Evolutionary conservation across 1,140 invertebrate genomes (phyloP), one percentile per base, ranked within the genome.

Genomic region (Ditylenchus dipsaci): DNA sequence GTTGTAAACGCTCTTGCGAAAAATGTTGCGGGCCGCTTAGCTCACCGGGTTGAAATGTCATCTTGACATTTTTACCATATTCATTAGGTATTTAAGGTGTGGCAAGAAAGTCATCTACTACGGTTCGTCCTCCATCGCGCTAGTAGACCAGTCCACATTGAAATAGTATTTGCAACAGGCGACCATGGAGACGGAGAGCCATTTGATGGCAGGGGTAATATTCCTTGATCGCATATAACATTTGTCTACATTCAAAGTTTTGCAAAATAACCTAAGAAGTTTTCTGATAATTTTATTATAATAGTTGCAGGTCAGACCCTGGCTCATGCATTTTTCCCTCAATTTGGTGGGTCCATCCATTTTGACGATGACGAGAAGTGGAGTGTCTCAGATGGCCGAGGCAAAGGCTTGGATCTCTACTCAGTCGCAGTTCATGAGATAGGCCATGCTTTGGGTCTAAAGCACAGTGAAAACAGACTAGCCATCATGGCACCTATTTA

Each of bases 401-500:
- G 49, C 15, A 17, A 53, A 53, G 49, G 49, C n/a, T 26, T 53
- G 15, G 49, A 53, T 53, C 23, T 53, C 1, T 53, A 21, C n/a
- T 7, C 49, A 53, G 49, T 53, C 3, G 49, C 49, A 53, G 49
- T 53, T 8, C 49, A 53, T 53, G 49, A 53, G 15, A 53, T 53
- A 21, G 49, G 49, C 3, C 49, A 53, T 53, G 3, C 49, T 53
- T 26, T 53, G 8, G 49, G 49, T 53, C 49, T 53, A 15, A 53
- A 53, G 23, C 49, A 53, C 23, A 21, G n/a, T 21, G n/a, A 26
- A 53, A 53, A 53, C 23, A 19, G n/a, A 21, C 49, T 21, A 17
- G n/a, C 49, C 49, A 53, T 53, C 49, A 53, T 53, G 49, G 49
- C 49, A 5, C 49, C 49, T 53, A 53, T 53, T 26, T 53, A 53